Evolutionary conservation across 1,140 invertebrate genomes (phyloP), one percentile per base, ranked within the genome.

Genomic region (Aphaenogaster ashmeadi): DNA sequence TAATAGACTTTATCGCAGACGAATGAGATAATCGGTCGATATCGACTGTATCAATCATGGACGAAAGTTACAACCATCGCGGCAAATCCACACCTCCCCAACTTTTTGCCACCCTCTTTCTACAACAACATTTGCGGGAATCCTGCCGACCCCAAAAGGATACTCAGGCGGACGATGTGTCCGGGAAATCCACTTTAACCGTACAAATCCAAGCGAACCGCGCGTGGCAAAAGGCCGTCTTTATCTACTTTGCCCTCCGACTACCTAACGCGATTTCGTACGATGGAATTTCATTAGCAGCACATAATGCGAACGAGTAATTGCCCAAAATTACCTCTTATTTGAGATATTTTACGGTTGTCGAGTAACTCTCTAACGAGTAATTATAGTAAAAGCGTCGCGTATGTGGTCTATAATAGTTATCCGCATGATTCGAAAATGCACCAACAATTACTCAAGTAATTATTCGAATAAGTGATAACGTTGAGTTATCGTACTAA

Each of bases 161-260:
- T 77, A 21, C 60, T 66, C 44, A 27, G 47, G 3, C n/a, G 41
- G 64, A 66, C 38, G 69, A 62, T n/a, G 74, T 86, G 72, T 79
- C 21, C 50, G 62, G 74, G 58, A 86, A 86, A 86, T 86, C 83
- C 75, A 86, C 83, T 86, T 86, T 86, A 79, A 77, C 71, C 74
- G 74, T 79, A 86, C 74, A 86, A 86, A 86, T 86, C 74, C 83
- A 56, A 86, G 74, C 38, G 44, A 86, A 56, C 47, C 33, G 47
- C 38, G 36, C 69, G 69, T 62, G 78, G 78, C 80, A 75, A 84
- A 74, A 75, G 69, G 54, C 41, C 6, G 80, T 60, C 69, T 84
- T 84, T 84, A 84, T 84, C 80, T 84, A 75, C 80, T 74, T 74
- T 56, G 3, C 27, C 7, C 69, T 60, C 33, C 33, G 67, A 83